A percentile compares a stretch with the other conserved stretches of the same genome.
Conservation (phyloP, 1,140 invertebrate genomes). For the Mamestra configurata region DNA sequence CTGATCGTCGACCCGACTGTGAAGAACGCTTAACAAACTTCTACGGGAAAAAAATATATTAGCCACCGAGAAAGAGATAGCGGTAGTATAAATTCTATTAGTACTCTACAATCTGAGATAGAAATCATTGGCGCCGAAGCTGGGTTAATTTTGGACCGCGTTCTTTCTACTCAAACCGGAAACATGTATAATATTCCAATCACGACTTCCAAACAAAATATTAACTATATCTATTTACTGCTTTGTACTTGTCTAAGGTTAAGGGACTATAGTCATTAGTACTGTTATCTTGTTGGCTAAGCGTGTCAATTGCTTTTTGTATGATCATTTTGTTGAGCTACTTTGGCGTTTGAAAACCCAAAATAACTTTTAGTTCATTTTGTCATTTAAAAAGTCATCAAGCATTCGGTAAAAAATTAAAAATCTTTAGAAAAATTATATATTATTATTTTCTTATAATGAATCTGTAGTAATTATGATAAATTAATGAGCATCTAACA, state of each 20-base stretch:
- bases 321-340: not conserved
- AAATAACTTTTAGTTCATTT: not conserved
- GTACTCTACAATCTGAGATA: too few relatives aligned
- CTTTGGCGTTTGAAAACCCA: not conserved
- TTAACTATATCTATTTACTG: not conserved
- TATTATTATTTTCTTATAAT: too few relatives aligned
- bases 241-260: slow-evolving; percentile 3
- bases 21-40: too few relatives aligned
- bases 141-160: too few relatives aligned
- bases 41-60: too few relatives aligned
- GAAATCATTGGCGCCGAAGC: too few relatives aligned
- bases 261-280: slow-evolving; percentile 2
- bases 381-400: not conserved
- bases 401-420: too few relatives aligned
- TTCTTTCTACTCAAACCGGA: not conserved
- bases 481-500: not conserved
- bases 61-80: too few relatives aligned
- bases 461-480: too few relatives aligned
- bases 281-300: not conserved
- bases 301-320: slow-evolving; percentile 14
- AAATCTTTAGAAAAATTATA: too few relatives aligned
- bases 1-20: too few relatives aligned
- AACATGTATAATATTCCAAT: not conserved
- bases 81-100: too few relatives aligned
- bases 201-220: not conserved